Base-by-base conservation (phyloP, 2,113 vertebrate genomes). In the Odontophorus gujanensis region DNA sequence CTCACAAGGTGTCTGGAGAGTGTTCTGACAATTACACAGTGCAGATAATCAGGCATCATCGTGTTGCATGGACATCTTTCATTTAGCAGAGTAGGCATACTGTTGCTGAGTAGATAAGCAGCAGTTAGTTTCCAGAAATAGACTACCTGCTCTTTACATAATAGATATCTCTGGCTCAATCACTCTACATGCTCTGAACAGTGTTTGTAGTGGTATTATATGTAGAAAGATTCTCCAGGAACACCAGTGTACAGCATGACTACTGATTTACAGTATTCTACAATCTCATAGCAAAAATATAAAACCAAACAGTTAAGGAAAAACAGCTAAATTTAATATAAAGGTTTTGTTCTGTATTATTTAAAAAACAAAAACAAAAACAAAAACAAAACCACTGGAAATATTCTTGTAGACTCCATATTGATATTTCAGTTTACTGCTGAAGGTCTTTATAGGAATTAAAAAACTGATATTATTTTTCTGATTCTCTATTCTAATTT, bases 321-420 rank as follows among this genome's bases (percentile, higher is more conserved):
- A 82, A 87, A 42, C 12, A 55, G 13, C 9, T 68, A 13, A 43
- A 42, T 77, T 6, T 22, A 62, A 61, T 25, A 42, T 11, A 42
- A 19, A 12, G 6, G 0, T 63, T 76, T 32, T 30, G 3, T 57
- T 9, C 3, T 7, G 32, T 32, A 53, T 38, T 59, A 42, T 28
- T 9, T 9, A 2, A 17, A 34, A 30, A 40, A 47, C 55, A 38
- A 38, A 38, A 38, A 38, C 7, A 38, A 38, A 38, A 40, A 47
- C 55, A 38, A 38, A 38, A 38, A 38, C 7, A 38, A 38, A 38
- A n/a, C n/a, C n/a, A n/a, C n/a, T n/a, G 32, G n/a, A 79, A 75
- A 1, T 1, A 0, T 55, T 80, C 5, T 10, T 69, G 9, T 69
- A 68, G 57, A 6, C 3, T 83, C 9, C 4, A 42, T 7, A 81